Conservation (phyloP, 2,797 vertebrate species). For the Hypotaenidia philippensis region DNA sequence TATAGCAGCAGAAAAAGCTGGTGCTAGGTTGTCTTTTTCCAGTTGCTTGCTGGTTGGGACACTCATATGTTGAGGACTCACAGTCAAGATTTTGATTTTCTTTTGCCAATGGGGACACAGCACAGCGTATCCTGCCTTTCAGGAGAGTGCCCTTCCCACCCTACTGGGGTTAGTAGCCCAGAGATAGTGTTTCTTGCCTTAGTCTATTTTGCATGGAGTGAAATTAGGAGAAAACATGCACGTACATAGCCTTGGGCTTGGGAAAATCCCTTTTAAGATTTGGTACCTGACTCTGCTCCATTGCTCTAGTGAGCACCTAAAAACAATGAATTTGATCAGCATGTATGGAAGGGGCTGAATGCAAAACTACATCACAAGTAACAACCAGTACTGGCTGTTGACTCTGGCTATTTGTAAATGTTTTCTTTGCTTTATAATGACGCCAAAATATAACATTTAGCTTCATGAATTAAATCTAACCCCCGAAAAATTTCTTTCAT, state of each 20-base stretch:
- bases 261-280: neutral
- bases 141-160: neutral
- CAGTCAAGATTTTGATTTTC: neutral
- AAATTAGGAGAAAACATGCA: neutral
- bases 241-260: neutral
- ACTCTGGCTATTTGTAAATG: neutral
- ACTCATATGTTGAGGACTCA: accelerated
- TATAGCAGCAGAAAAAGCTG: neutral
- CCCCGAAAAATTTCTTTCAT: neutral
- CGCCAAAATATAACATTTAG: neutral
- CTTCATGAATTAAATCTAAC: neutral
- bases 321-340: neutral
- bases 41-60: neutral
- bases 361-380: neutral
- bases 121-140: neutral
- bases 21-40: neutral
- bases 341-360: neutral
- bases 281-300: neutral
- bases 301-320: neutral
- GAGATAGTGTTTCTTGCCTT: neutral
- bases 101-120: neutral
- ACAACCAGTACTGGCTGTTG: neutral
- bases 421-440: neutral
- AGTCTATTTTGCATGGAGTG: neutral
- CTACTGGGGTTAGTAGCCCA: neutral